These are phyloP conservation scores for Volucella zonaria DNA, from an alignment of 2,888 invertebrate species.

Conservation along the genomic window DNA sequence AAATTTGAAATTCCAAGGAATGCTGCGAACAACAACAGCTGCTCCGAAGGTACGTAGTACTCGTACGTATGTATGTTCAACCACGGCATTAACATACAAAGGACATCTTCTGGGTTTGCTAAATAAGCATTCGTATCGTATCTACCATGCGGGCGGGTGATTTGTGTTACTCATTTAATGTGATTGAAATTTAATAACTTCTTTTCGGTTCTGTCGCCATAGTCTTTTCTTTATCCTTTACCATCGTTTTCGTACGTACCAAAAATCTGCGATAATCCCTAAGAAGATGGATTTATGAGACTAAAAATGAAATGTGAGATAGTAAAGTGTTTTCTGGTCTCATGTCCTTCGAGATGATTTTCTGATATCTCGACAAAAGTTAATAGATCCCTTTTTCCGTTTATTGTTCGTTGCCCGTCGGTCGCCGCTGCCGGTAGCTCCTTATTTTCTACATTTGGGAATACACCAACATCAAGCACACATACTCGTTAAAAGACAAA, in stretches of 20 bases:
- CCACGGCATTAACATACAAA: no score
- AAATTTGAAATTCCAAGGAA: not conserved
- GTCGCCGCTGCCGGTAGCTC: no score
- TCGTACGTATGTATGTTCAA: no score
- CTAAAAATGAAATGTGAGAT: slow-evolving; percentile 43
- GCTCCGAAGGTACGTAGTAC: no score
- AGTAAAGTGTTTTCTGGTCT: slow-evolving; percentile 40
- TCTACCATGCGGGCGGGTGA: no score
- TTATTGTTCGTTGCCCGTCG: no score
- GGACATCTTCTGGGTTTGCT: no score
- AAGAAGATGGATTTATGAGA: slow-evolving; percentile 51
- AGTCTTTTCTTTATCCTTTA: not conserved
- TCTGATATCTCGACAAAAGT: slow-evolving; percentile 13
- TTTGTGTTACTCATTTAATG: not conserved
- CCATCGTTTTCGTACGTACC: not conserved
- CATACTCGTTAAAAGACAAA: not conserved
- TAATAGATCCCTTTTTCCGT: not conserved
- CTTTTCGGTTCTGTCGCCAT: not conserved
- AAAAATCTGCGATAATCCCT: slow-evolving; percentile 43
- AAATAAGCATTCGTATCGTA: no score
- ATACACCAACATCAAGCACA: not conserved
- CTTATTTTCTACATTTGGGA: not conserved
- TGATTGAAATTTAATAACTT: slow-evolving; percentile 9
- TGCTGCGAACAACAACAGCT: no score
- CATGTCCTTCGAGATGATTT: slow-evolving; percentile 35